Percentiles rank a stretch among this genome's conserved stretches.
Conservation (phyloP, 2,888 invertebrate species). For the Nephrotoma appendiculata region DNA sequence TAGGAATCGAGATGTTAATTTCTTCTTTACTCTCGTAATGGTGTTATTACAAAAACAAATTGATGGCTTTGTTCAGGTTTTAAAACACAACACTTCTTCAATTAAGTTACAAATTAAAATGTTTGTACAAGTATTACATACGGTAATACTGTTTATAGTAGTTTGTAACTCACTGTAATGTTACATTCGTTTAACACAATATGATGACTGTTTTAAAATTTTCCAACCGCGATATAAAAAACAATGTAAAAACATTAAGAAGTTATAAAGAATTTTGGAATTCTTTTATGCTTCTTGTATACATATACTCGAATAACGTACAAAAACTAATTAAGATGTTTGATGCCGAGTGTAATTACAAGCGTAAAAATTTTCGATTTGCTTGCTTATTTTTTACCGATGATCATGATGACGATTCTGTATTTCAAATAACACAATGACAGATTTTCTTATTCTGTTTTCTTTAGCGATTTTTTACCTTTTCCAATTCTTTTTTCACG, state of each 20-base stretch:
- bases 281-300: not conserved
- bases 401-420: not conserved
- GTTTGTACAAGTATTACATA: not conserved
- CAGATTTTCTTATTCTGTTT: not conserved
- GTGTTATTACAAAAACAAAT: not conserved
- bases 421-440: not conserved
- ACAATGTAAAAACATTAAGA: not conserved
- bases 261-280: not conserved
- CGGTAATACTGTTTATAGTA: not conserved
- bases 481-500: conserved; percentile 3
- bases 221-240: not conserved
- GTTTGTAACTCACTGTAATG: not conserved
- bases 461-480: not conserved
- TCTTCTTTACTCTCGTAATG: not conserved
- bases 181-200: not conserved
- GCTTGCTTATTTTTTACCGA: not conserved
- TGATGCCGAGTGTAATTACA: not conserved
- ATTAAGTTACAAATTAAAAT: not conserved
- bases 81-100: not conserved
- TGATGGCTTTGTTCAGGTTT: not conserved
- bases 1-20: not conserved
- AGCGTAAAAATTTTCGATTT: not conserved
- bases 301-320: not conserved
- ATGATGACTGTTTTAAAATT: not conserved
- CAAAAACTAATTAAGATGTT: not conserved